A percentile compares a stretch with the other conserved stretches of the same genome.
Conservation (phyloP, 2,113 vertebrate genomes). For the Hydrolagus affinis region DNA sequence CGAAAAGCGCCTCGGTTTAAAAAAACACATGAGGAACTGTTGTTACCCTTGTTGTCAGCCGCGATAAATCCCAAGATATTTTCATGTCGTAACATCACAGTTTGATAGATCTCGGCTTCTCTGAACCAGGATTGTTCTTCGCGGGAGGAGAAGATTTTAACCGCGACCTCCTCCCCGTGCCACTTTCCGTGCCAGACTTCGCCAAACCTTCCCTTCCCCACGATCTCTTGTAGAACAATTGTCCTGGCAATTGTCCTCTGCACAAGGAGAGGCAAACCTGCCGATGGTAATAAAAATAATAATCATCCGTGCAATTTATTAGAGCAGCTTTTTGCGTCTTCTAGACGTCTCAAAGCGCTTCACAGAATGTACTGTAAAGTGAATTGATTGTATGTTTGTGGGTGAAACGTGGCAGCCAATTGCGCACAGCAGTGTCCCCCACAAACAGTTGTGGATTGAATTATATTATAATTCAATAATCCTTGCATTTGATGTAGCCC, state of each 20-base stretch:
- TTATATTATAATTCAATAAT: no score
- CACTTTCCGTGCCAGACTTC: conserved; percentile 95
- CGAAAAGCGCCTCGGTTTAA: background rate
- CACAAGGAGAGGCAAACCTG: conserved; percentile 85
- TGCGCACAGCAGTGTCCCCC: no score
- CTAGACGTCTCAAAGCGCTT: no score
- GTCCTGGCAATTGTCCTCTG: conserved; percentile 92
- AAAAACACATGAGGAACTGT: conserved; percentile 32
- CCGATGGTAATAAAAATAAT: background rate
- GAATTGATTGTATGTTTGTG: no score
- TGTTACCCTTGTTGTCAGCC: conserved; percentile 89
- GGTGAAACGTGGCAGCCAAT: no score
- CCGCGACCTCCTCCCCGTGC: conserved; percentile 91
- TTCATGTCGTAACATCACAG: conserved; percentile 87
- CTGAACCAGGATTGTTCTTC: conserved; percentile 95
- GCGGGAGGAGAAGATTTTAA: conserved; percentile 95
- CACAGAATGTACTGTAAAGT: no score
- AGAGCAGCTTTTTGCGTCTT: no score
- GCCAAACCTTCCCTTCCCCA: conserved; percentile 87
- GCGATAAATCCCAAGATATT: conserved; percentile 96
- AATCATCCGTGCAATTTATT: no score
- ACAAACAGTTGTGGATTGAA: background rate
- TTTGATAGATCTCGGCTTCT: conserved; percentile 95
- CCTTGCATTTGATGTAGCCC: no score
- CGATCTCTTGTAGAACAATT: conserved; percentile 86